These are phyloP conservation scores for Tragelaphus scriptus DNA, from an alignment of 2,113 vertebrate genomes.

Conservation along the genomic window DNA sequence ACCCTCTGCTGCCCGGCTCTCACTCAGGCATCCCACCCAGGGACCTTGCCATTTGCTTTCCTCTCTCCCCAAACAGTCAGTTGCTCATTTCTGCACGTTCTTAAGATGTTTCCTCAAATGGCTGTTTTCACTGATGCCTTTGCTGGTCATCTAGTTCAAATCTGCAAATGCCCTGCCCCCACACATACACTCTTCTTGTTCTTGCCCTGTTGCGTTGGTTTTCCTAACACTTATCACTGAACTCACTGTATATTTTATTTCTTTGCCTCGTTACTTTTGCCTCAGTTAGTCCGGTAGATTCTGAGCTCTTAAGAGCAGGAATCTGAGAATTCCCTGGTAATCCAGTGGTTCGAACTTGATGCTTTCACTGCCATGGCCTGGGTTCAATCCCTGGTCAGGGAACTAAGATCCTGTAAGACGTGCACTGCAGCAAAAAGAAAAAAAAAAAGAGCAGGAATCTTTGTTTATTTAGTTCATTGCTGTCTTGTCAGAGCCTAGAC, in stretches of 20 bases:
- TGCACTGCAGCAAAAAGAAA: background rate
- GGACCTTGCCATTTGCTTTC: background rate
- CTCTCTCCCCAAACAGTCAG: background rate
- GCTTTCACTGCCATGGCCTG: background rate
- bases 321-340: background rate
- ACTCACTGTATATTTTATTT: background rate
- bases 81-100: background rate
- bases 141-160: background rate
- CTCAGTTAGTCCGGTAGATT: background rate
- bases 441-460: background rate
- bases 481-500: background rate
- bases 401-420: background rate
- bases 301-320: background rate
- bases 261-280: background rate
- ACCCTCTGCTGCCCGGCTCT: rapidly evolving
- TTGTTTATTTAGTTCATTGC: background rate
- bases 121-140: background rate
- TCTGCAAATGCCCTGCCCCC: background rate
- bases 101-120: background rate
- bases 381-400: background rate
- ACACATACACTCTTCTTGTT: background rate
- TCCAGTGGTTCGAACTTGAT: background rate
- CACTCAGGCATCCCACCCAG: background rate
- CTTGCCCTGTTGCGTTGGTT: background rate
- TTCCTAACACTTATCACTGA: background rate